These are phyloP conservation scores for Platysteira castanea DNA, from an alignment of 2,113 vertebrate species.

Conservation along the genomic window DNA sequence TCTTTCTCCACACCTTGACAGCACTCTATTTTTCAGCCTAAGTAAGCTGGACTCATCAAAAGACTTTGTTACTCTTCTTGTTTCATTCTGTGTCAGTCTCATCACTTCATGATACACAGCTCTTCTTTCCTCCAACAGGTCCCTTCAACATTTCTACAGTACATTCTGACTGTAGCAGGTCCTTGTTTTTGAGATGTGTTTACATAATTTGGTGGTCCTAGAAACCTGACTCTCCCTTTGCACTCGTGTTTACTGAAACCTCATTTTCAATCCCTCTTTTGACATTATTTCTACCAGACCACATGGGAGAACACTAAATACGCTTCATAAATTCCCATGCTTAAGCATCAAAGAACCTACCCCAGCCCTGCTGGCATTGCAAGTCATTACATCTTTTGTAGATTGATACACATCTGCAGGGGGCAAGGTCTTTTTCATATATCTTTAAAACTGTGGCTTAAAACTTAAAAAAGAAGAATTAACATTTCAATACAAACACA, in stretches of 20 bases:
- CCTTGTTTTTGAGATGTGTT: neutral
- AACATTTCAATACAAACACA: slow-evolving; percentile 22
- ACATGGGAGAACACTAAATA: slow-evolving; percentile 43
- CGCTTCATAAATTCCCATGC: neutral
- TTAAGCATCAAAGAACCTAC: slow-evolving; percentile 33
- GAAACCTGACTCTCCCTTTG: slow-evolving; percentile 30
- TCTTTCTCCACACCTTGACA: neutral
- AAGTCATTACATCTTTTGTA: neutral
- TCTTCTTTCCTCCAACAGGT: neutral
- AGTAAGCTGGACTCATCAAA: neutral
- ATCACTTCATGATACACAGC: neutral
- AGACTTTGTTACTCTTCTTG: neutral
- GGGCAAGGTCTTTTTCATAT: neutral
- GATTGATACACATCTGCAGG: slow-evolving; percentile 25
- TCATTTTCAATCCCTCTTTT: neutral
- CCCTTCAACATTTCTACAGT: neutral
- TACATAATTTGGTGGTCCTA: neutral
- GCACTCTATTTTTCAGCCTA: neutral
- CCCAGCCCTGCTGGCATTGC: neutral
- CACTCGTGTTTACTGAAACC: slow-evolving; percentile 14
- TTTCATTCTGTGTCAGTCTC: neutral
- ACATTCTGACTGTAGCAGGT: neutral
- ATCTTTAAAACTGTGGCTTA: slow-evolving; percentile 38
- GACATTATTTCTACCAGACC: slow-evolving; percentile 24
- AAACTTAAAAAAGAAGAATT: slow-evolving; percentile 46